A percentile compares a stretch with the other conserved stretches of the same genome.
Evolutionary conservation across 1,140 invertebrate species (phyloP).

Genomic region (Oryctes rhinoceros): DNA sequence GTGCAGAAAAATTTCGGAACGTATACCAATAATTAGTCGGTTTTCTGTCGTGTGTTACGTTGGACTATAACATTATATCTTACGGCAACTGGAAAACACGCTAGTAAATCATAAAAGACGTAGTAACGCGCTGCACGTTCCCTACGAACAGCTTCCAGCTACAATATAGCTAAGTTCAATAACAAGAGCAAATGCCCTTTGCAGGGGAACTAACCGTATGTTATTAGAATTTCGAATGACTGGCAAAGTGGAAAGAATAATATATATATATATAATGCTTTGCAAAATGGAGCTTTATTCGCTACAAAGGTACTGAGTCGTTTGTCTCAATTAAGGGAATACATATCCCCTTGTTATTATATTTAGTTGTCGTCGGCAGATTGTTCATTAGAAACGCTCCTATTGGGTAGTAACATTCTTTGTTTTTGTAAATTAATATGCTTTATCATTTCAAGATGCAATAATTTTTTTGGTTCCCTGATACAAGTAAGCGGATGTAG

Average conservation of each 20-base stretch:
- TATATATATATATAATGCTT: background rate
- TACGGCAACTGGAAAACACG: background rate
- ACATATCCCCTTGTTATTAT: too few species aligned
- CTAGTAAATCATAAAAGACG: constrained; percentile 31
- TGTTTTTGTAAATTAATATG: too few species aligned
- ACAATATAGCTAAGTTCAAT: constrained; percentile 26
- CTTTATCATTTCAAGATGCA: too few species aligned
- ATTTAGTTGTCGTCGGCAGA: too few species aligned
- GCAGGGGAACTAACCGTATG: constrained; percentile 3
- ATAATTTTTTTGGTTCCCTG: too few species aligned
- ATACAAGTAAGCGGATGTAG: too few species aligned
- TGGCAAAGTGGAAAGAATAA: background rate
- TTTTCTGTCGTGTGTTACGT: background rate
- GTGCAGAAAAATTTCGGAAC: background rate
- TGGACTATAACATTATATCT: constrained; percentile 11
- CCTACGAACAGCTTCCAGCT: background rate
- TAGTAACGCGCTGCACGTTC: constrained; percentile 17
- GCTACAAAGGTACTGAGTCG: background rate
- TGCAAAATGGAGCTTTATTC: background rate
- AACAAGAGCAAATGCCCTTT: background rate
- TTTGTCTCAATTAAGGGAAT: background rate
- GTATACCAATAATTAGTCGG: background rate
- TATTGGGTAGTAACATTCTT: too few species aligned
- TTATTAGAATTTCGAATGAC: constrained; percentile 3
- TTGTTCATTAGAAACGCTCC: too few species aligned